Base-by-base conservation (phyloP, 2,888 invertebrate species). In the Macrosoma leucophasiata region DNA sequence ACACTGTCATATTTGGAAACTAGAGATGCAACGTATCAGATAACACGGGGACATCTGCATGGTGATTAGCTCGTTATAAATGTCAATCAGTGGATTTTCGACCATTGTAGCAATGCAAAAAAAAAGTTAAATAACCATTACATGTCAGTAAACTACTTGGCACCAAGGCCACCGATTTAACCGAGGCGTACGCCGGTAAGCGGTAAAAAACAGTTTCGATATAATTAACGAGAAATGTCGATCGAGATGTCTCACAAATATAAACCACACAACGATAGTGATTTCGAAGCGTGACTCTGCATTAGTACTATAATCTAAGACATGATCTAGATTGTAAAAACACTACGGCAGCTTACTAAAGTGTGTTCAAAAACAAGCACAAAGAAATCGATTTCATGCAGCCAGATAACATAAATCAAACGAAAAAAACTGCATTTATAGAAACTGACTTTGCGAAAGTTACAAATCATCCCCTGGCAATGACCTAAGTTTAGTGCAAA, bases 401-500 rank as follows among this genome's bases (percentile, higher is more conserved):
- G 57, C 47, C 52, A 41, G 48, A 64, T 58, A 68, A 70, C n/a
- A n/a, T 70, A 72, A 73, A 57, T 43, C 33, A 48, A 51, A 55
- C 48, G 44, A 58, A 72, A 72, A 67, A 73, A 70, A 60, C n/a
- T 73, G 72, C 75, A 77, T 61, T 68, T 58, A 59, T 52, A 61
- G 55, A 64, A 60, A 62, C 54, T 55, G 52, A 51, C 51, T 44
- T 43, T 48, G 57, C 56, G 49, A 82, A 77, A 77, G 49, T 74
- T 67, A 74, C 79, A 50, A 76, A 66, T 82, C 82, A 82, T 81
- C 81, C 81, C 78, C 76, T 66, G 77, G 44, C 78, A 81, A 70
- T 70, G 77, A 78, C 72, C 79, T 55, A 37, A 57, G 70, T 72
- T 78, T 76, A 78, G 76, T n/a, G n/a, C n/a, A n/a, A n/a, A n/a